A percentile compares a stretch with the other conserved stretches of the same genome.
phyloP scores from a whole-genome alignment of 2,888 invertebrate genomes.

The Drosophila limbata region DNA sequence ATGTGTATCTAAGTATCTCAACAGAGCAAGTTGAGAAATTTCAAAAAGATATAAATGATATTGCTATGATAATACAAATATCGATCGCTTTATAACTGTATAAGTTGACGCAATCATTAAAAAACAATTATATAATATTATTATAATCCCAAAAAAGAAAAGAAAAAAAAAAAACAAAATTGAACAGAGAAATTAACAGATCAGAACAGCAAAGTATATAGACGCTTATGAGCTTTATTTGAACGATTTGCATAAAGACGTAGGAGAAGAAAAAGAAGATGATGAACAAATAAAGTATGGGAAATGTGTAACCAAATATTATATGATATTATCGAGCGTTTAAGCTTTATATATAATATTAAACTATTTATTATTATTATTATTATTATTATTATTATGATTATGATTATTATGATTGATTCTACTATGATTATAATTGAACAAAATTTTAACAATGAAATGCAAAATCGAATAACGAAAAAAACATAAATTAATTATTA shows the following conservation, averaged over 20 bases:
- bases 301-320: slow-evolving; percentile 78
- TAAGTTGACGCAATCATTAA: slow-evolving; percentile 60
- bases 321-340: slow-evolving; percentile 77
- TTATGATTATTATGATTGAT: slow-evolving; percentile 50
- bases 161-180: not conserved
- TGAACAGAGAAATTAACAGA: slow-evolving; percentile 14
- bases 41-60: slow-evolving; percentile 23
- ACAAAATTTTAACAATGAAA: slow-evolving; percentile 27
- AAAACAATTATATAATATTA: slow-evolving; percentile 32
- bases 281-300: slow-evolving; percentile 62
- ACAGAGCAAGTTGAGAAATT: not conserved
- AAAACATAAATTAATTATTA: slow-evolving; percentile 43
- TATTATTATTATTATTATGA: slow-evolving; percentile 56
- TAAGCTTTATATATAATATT: slow-evolving; percentile 74
- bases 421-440: slow-evolving; percentile 35
- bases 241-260: slow-evolving; percentile 68
- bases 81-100: slow-evolving; percentile 58
- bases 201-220: slow-evolving; percentile 67
- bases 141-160: slow-evolving; percentile 32
- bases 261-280: slow-evolving; percentile 14
- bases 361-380: slow-evolving; percentile 65
- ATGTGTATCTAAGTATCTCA: slow-evolving; percentile 1
- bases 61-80: slow-evolving; percentile 37
- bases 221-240: slow-evolving; percentile 82
- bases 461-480: slow-evolving; percentile 8